Evolutionary conservation across 2,113 vertebrate species (phyloP), one percentile per base, ranked within the genome.

Genomic region (Phaetusa simplex): DNA sequence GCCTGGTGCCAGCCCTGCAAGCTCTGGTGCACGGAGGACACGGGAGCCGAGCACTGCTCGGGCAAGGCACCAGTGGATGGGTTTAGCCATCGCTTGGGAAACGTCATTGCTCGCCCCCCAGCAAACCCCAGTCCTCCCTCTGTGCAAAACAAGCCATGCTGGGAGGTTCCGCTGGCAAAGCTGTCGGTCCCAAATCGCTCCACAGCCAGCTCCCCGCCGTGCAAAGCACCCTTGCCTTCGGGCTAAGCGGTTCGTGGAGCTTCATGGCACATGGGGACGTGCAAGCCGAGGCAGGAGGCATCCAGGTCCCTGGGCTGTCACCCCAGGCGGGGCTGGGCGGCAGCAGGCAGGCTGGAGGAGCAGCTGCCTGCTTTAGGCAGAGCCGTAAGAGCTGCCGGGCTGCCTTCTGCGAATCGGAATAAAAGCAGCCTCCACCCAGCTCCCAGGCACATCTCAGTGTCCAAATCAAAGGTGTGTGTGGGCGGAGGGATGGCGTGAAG

Each of bases 1-100:
- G 24, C 2, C 1, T 2, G 0, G 14, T 17, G 64, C 34, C 0
- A 2, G 27, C 14, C 19, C 7, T 8, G 62, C 43, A 9, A 36
- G 64, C 34, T 72, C 43, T 0, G 1, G 17, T 11, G 24, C 10
- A 4, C 6, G 3, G 23, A 40, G 67, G 50, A 27, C 9, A 7
- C 2, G 5, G 34, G 40, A 90, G 67, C 40, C 1, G 0, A 43
- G 61, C 1, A 3, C n/a, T 34, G 69, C 71, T 34, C 1, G 0
- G 50, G 18, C 69, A 42, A 32, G 53, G 29, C 64, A 9, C 13
- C 0, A 2, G 23, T 5, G 11, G 26, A 23, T 58, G 76, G 38
- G 29, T 49, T 67, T 27, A 49, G 30, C 20, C 12, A 59, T 20
- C 0, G 1, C 70, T 49, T 49, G 20, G 19, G 40, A 66, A 55